A percentile compares a stretch with the other conserved stretches of the same genome.
These are phyloP conservation scores for Siniperca knerii DNA, from an alignment of 2,113 vertebrate genomes.

Conservation along the genomic window DNA sequence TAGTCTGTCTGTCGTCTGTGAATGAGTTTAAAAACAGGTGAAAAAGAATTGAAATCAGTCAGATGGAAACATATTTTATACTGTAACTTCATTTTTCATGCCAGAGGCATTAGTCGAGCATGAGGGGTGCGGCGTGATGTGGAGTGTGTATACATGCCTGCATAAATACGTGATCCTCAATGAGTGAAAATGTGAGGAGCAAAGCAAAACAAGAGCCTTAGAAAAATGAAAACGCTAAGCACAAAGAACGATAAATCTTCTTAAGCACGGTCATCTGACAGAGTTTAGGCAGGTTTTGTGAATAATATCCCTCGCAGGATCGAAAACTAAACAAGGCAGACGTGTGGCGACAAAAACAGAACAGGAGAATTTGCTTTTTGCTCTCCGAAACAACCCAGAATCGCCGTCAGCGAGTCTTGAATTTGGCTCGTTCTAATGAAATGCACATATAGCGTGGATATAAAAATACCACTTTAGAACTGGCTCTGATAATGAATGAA, in stretches of 20 bases:
- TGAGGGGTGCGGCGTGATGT: neutral
- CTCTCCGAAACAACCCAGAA: neutral
- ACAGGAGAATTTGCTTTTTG: neutral
- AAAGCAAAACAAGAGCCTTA: conserved; percentile 27
- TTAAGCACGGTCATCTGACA: conserved; percentile 36
- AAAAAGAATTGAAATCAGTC: neutral
- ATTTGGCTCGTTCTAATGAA: conserved; percentile 17
- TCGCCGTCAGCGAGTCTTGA: neutral
- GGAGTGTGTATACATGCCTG: conserved; percentile 17
- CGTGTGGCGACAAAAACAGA: conserved; percentile 37
- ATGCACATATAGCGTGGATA: conserved; percentile 12
- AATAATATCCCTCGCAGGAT: conserved; percentile 28
- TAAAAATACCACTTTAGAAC: conserved; percentile 39
- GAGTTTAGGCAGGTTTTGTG: conserved; percentile 41
- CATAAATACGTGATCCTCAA: conserved; percentile 12
- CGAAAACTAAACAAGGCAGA: conserved; percentile 48
- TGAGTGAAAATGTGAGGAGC: conserved; percentile 19
- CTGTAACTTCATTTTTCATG: neutral
- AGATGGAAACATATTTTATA: neutral
- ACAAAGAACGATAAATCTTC: conserved; percentile 15
- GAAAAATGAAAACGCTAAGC: conserved; percentile 28
- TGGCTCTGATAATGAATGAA: conserved; percentile 24
- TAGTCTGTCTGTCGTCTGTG: neutral
- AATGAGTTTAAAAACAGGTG: neutral
- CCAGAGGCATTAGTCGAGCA: neutral